Evolutionary conservation across 2,113 vertebrate species (phyloP).

Genomic region (Cyprinus carpio): DNA sequence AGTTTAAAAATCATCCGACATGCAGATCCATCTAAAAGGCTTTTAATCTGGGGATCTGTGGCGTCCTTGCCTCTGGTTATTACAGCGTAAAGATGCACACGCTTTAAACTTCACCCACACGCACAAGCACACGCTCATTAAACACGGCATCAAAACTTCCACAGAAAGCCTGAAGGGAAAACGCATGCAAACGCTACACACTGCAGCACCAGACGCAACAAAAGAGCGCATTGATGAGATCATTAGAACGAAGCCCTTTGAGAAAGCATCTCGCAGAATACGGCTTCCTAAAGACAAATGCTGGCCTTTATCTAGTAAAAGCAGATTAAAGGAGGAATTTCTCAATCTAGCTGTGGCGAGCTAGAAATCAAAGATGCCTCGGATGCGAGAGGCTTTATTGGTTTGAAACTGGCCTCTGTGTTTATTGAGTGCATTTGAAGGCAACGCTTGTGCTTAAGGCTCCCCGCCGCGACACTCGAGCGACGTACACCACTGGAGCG

Average conservation of each 20-base stretch:
- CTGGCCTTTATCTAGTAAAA: constrained; percentile 26
- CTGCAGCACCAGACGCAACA: background rate
- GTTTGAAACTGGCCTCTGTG: background rate
- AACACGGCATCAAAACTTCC: constrained; percentile 7
- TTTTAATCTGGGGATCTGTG: constrained; percentile 19
- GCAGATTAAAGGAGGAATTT: constrained; percentile 28
- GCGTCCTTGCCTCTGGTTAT: background rate
- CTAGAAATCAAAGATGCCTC: constrained; percentile 11
- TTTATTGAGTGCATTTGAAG: background rate
- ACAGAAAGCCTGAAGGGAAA: constrained; percentile 12
- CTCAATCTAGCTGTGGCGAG: constrained; percentile 9
- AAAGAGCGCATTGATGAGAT: constrained; percentile 1
- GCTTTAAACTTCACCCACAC: constrained; percentile 17
- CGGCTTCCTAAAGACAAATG: constrained; percentile 4
- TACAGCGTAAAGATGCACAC: background rate
- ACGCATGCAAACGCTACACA: background rate
- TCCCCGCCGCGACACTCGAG: background rate
- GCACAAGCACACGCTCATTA: background rate
- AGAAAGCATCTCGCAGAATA: background rate
- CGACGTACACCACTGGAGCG: background rate
- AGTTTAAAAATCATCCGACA: background rate
- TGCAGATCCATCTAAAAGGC: background rate
- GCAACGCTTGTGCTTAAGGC: background rate
- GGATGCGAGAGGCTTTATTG: background rate
- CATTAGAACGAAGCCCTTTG: constrained; percentile 1